Conservation (phyloP, 2,113 vertebrate genomes). For the Barbus barbus region DNA sequence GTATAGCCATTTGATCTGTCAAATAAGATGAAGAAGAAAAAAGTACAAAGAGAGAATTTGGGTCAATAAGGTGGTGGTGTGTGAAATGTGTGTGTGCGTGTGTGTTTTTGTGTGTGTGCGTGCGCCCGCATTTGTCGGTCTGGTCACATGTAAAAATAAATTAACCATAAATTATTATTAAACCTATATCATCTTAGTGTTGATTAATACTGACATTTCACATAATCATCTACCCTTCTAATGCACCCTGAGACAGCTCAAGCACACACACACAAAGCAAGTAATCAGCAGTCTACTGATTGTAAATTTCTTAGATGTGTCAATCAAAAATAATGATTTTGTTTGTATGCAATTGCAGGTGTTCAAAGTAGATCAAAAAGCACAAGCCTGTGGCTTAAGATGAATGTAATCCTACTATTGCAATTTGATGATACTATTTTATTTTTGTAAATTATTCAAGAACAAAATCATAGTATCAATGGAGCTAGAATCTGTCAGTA, state of each 20-base stretch:
- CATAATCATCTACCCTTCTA: background rate
- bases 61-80: background rate
- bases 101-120: background rate
- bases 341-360: slow-evolving; percentile 20
- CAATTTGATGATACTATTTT: background rate
- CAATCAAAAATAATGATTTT: slow-evolving; percentile 37
- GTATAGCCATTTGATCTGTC: background rate
- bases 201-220: slow-evolving; percentile 16
- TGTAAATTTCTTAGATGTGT: slow-evolving; percentile 40
- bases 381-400: background rate
- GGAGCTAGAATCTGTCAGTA: background rate
- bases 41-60: background rate
- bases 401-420: background rate
- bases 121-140: background rate
- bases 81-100: background rate
- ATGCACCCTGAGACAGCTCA: background rate
- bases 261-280: background rate
- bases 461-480: background rate
- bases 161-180: no score
- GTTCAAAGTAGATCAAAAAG: slow-evolving; percentile 3
- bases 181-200: background rate
- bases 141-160: no score
- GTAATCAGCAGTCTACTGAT: slow-evolving; percentile 46
- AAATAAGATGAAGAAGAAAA: background rate
- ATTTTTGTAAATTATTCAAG: background rate